Conservation (phyloP, 2,113 vertebrate species). For the Lontra canadensis region DNA sequence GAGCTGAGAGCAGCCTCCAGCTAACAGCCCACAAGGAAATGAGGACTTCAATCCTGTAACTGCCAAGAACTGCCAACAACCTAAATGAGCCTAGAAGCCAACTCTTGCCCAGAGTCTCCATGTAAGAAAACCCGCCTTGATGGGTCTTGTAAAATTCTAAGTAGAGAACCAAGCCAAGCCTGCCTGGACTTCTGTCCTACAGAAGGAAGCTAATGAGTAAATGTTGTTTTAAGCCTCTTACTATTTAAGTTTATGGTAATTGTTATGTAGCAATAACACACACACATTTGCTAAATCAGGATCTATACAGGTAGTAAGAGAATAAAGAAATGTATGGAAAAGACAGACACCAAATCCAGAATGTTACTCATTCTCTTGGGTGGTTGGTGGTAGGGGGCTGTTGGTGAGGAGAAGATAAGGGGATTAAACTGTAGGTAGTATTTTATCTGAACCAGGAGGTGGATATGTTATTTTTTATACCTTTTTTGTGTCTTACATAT, state of each 20-base stretch:
- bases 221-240: not conserved
- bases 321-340: not conserved
- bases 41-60: not conserved
- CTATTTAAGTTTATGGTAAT: not conserved
- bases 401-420: not conserved
- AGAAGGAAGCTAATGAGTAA: not conserved
- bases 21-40: not conserved
- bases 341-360: constrained; percentile 21
- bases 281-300: not conserved
- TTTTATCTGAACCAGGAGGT: not conserved
- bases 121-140: not conserved
- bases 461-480: not conserved
- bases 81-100: not conserved
- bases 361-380: not conserved
- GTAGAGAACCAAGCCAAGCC: not conserved
- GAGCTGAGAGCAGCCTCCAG: not conserved
- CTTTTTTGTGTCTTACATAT: not conserved
- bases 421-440: not conserved
- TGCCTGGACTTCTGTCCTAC: not conserved
- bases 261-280: not conserved
- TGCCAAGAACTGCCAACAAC: not conserved
- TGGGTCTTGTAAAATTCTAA: not conserved
- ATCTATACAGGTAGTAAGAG: not conserved
- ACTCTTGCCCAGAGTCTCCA: not conserved
- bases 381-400: not conserved